Percentiles rank a stretch among this genome's conserved stretches.
Evolutionary conservation across 2,113 vertebrate species (phyloP).

Genomic region (Mola mola): DNA sequence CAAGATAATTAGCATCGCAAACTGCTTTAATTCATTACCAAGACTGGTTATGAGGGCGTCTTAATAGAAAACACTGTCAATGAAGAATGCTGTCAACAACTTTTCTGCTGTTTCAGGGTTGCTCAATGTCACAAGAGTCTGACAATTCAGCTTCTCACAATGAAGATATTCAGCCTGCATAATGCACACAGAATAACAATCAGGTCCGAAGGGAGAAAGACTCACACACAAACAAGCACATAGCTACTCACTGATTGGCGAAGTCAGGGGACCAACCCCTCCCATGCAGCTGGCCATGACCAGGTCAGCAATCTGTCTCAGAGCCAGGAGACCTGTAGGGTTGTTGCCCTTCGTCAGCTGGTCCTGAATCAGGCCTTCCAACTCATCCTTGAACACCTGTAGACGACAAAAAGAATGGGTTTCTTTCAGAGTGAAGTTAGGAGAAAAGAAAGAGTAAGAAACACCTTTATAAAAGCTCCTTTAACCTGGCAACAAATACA

Average conservation of each 20-base stretch:
- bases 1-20: conserved; percentile 46
- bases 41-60: conserved; percentile 41
- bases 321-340: conserved; percentile 88
- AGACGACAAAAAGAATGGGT: conserved; percentile 60
- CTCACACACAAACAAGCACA: conserved; percentile 13
- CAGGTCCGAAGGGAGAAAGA: conserved; percentile 23
- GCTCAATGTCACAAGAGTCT: conserved; percentile 65
- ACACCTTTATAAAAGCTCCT: neutral
- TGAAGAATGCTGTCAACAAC: conserved; percentile 54
- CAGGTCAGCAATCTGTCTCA: conserved; percentile 95
- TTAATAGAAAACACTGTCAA: conserved; percentile 48
- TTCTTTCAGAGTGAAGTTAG: neutral
- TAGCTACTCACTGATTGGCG: conserved; percentile 77
- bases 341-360: conserved; percentile 95
- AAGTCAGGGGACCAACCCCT: conserved; percentile 87
- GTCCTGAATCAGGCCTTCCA: conserved; percentile 95
- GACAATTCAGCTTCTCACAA: conserved; percentile 58
- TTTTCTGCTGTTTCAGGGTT: conserved; percentile 56
- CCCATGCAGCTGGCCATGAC: conserved; percentile 89
- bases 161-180: conserved; percentile 64
- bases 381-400: conserved; percentile 95
- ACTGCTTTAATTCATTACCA: conserved; percentile 46
- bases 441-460: neutral
- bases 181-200: conserved; percentile 51
- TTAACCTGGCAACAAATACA: conserved; percentile 14